These are phyloP conservation scores for Eurois occulta DNA, from an alignment of 2,888 invertebrate genomes.

Conservation along the genomic window DNA sequence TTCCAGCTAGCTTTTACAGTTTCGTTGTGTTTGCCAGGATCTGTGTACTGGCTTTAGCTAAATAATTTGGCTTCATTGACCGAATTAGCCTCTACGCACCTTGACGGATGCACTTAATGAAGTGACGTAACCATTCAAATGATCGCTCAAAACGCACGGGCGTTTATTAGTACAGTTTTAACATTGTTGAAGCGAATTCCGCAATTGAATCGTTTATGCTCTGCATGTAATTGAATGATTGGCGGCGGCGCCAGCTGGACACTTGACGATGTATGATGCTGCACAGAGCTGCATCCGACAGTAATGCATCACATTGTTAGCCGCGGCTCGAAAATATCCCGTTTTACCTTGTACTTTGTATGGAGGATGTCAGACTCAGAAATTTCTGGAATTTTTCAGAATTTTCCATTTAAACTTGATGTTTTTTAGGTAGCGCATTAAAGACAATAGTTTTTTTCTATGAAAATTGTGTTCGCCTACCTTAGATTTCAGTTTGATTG, in stretches of 20 bases:
- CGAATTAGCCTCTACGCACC: slow-evolving; percentile 52
- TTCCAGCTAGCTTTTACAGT: slow-evolving; percentile 19
- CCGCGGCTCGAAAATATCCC: slow-evolving; percentile 70
- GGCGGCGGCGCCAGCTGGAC: slow-evolving; percentile 83
- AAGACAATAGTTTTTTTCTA: background rate
- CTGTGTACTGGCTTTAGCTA: slow-evolving; percentile 12
- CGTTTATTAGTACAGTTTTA: slow-evolving; percentile 68
- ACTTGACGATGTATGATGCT: slow-evolving; percentile 81
- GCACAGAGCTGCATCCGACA: slow-evolving; percentile 80
- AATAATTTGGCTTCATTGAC: slow-evolving; percentile 31
- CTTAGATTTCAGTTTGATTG: slow-evolving; percentile 4
- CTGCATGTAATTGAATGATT: slow-evolving; percentile 85
- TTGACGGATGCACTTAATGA: slow-evolving; percentile 56
- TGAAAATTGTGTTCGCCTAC: too few relatives aligned
- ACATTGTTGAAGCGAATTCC: slow-evolving; percentile 73
- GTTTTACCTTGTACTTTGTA: slow-evolving; percentile 49
- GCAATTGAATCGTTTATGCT: slow-evolving; percentile 77
- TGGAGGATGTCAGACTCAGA: slow-evolving; percentile 23
- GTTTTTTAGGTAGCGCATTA: background rate
- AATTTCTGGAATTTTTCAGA: background rate
- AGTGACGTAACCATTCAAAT: slow-evolving; percentile 53
- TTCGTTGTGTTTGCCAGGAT: slow-evolving; percentile 2
- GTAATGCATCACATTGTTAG: slow-evolving; percentile 77
- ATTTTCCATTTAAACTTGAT: slow-evolving; percentile 12
- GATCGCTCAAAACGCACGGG: slow-evolving; percentile 60